Base-by-base conservation (phyloP, 2,797 vertebrate genomes). In the Sus cebifrons region DNA sequence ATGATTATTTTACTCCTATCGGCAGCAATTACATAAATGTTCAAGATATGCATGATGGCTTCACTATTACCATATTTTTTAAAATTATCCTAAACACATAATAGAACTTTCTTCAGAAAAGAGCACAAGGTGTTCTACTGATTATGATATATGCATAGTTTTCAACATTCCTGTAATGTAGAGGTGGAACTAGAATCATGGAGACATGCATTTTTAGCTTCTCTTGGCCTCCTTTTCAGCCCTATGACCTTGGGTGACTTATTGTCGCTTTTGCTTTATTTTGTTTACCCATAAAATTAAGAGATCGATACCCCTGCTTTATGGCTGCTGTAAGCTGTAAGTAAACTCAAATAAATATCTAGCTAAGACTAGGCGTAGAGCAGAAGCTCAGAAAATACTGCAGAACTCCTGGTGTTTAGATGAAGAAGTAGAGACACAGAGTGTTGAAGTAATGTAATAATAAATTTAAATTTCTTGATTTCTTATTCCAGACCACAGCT, bases 1-100 rank as follows among this genome's bases (percentile, higher is more conserved):
- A 95, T 93, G 89, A 96, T 68, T 90, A 91, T 96, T 85, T 70
- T 49, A 89, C 95, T 86, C 62, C 32, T 65, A 21, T 79, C 44
- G 91, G 36, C 12, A 91, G 36, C 12, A 91, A 65, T 97, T 96
- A 96, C 70, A 97, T 94, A 96, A 86, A 96, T 75, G 97, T 97
- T 83, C 93, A 94, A 96, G 91, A 88, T 85, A 91, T 82, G 54
- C 12, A 60, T 64, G 56, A 65, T 52, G 23, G 29, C 18, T 49
- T 21, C 79, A 65, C 49, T 86, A 86, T 93, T 93, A 79, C 3
- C 86, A 81, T 83, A 91, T 49, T 93, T 92, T 91, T 4, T 40
- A 91, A 94, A 93, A 90, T 62, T 74, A 94, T 20, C 44, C 49
- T 79, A 75, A 96, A 90, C 21, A 86, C 29, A 79, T 67, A 92